Conservation (phyloP, 2,888 invertebrate species). For the Apocheima hispidaria region DNA sequence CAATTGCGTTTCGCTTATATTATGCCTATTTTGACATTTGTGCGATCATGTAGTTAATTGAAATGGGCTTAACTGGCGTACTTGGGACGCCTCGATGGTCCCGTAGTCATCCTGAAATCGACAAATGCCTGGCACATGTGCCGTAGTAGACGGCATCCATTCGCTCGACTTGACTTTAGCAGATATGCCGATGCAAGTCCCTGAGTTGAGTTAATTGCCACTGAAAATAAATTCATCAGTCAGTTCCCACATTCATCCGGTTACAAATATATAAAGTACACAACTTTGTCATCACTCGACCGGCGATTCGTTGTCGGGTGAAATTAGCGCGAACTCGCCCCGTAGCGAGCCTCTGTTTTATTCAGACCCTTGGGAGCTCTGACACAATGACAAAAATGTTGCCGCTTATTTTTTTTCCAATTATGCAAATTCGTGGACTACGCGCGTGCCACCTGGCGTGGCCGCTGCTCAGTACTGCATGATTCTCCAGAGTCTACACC, state of each 20-base stretch:
- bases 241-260: constrained; percentile 34
- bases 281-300: constrained; percentile 62
- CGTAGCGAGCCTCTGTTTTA: constrained; percentile 75
- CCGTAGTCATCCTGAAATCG: constrained; percentile 59
- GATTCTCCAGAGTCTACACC: constrained; percentile 44
- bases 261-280: constrained; percentile 39
- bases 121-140: constrained; percentile 67
- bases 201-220: constrained; percentile 25
- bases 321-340: constrained; percentile 73
- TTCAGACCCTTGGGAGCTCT: constrained; percentile 75
- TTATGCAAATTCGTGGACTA: constrained; percentile 73
- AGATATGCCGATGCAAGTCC: constrained; percentile 37
- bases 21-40: constrained; percentile 33
- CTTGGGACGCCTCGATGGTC: constrained; percentile 53
- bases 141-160: constrained; percentile 54
- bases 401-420: constrained; percentile 73
- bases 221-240: constrained; percentile 35
- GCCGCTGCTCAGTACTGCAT: constrained; percentile 41
- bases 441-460: constrained; percentile 70
- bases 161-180: constrained; percentile 50
- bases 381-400: constrained; percentile 77
- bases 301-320: constrained; percentile 65
- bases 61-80: constrained; percentile 42
- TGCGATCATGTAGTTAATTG: constrained; percentile 48
- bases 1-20: constrained; percentile 28